Base-by-base conservation (phyloP, 2,888 invertebrate genomes). In the Prosapia bicincta region DNA sequence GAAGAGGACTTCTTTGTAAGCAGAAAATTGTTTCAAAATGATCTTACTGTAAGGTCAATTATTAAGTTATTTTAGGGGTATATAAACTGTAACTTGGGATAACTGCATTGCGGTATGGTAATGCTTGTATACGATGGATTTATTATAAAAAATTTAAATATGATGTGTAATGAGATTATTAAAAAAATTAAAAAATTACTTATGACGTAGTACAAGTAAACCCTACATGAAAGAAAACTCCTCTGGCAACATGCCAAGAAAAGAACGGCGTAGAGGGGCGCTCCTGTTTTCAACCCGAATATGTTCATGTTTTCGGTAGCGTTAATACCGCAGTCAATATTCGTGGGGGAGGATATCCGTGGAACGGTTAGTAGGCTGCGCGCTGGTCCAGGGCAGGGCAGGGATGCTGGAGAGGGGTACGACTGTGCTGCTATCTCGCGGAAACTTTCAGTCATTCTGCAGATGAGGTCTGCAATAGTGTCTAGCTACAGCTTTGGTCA, bases 341-440 rank as follows among this genome's bases (percentile, higher is more conserved):
- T 54, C 25, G 32, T 25, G 26, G 6, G 65, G 69, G 69, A 30
- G 23, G 32, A 76, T 72, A 69, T 76, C n/a, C 65, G 66, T 28
- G 20, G 65, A 24, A 23, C 9, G 30, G 69, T 10, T 72, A 76
- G 76, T 72, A 72, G 70, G 26, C 25, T 75, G 70, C 75, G 71
- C 71, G 71, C 70, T 74, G 76, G 76, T 73, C 73, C 73, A 76
- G 76, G 76, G 67, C 71, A 32, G 74, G 65, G 66, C 24, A 24
- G 71, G 73, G 72, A 65, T 67, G 72, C 77, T 75, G 69, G 75
- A 65, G 26, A 26, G 26, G 71, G 75, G 30, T 65, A 32, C 38
- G 74, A 71, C 72, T 15, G 67, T 69, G 72, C 74, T 74, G 78
- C 73, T 32, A 25, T 43, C 74, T 70, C 74, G 65, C 74, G 74